These are phyloP conservation scores for Opisthograptis luteolata DNA, from an alignment of 2,888 invertebrate genomes.

Conservation along the genomic window DNA sequence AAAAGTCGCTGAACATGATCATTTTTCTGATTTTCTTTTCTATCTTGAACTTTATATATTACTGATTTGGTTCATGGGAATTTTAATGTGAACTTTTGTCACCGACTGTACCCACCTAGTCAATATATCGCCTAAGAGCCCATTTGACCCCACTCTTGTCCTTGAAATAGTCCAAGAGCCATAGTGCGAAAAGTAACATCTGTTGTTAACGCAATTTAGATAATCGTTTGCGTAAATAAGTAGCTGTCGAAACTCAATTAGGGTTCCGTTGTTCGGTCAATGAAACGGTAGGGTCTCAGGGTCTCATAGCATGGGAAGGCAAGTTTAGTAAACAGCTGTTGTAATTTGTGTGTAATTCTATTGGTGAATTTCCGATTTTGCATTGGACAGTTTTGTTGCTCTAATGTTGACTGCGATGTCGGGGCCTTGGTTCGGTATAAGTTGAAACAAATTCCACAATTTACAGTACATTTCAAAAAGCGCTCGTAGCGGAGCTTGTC, in stretches of 20 bases:
- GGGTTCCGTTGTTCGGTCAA: slow-evolving; percentile 54
- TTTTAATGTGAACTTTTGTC: no score
- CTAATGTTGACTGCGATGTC: background rate
- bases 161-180: slow-evolving; percentile 49
- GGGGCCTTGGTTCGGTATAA: no score
- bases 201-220: slow-evolving; percentile 80
- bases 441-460: no score
- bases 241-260: slow-evolving; percentile 77
- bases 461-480: no score
- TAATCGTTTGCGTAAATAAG: slow-evolving; percentile 82
- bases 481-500: no score
- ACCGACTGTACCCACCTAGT: background rate
- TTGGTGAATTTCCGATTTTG: slow-evolving; percentile 3
- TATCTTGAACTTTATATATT: no score
- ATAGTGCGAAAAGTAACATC: slow-evolving; percentile 74
- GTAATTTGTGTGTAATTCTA: slow-evolving; percentile 48
- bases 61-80: no score
- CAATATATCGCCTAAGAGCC: background rate
- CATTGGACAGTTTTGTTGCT: background rate
- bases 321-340: slow-evolving; percentile 64
- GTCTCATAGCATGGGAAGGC: slow-evolving; percentile 56
- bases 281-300: slow-evolving; percentile 30
- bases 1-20: no score
- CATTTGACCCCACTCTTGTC: background rate
- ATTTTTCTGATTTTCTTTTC: no score